Evolutionary conservation across 2,113 vertebrate genomes (phyloP), one percentile per base, ranked within the genome.

Genomic region (Turnix velox): DNA sequence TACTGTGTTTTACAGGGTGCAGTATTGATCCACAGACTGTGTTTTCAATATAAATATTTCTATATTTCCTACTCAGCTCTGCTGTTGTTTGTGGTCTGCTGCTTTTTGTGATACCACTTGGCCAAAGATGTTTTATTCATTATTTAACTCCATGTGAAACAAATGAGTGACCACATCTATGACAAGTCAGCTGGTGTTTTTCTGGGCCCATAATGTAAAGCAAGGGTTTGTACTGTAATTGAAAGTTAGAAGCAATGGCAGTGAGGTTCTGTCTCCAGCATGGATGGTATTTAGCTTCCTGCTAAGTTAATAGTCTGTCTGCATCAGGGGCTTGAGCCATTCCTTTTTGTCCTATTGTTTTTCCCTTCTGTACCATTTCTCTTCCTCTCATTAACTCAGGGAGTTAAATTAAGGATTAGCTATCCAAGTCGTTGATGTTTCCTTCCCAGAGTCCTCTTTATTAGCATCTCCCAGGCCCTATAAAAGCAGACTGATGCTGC

Each of bases 41-140:
- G 83, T 75, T 94, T 92, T 95, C 66, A 87, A 39, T 86, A 77
- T 75, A 95, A 95, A 72, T 87, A 79, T 83, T 94, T 91, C 87
- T 81, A 1, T 58, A 58, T 91, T 94, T 93, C 37, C 27, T 72
- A 66, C 92, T 92, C 45, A 62, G 12, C 43, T 78, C 39, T 35
- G 49, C 61, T 81, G 80, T 75, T 95, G 40, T 80, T 84, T 92
- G 92, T 84, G 65, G 86, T 94, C 68, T 76, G 4, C 78, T 77
- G 39, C 79, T 82, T 74, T 87, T 91, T 88, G 68, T 54, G 45
- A 84, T 58, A 25, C 66, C 9, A 39, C 74, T 90, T 40, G 39
- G 30, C 83, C 54, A 35, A 57, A 78, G 31, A 67, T 58, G 27
- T 86, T 79, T 96, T 75, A 25, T 84, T 93, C 31, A 1, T 45